Evolutionary conservation across 1,140 invertebrate species (phyloP).

Genomic region (Drosophila lowei): DNA sequence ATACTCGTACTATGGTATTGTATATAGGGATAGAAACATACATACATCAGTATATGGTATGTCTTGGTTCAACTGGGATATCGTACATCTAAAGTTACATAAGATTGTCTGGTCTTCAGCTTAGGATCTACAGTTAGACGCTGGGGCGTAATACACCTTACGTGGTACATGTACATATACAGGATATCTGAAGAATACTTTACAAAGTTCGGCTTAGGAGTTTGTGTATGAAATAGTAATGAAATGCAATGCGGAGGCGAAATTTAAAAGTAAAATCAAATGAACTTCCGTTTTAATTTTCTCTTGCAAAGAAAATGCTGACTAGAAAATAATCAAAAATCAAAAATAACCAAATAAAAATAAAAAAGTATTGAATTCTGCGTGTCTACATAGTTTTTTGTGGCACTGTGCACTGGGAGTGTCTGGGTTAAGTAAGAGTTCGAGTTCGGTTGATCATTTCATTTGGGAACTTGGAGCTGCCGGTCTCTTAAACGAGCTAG

Average conservation of each 20-base stretch:
- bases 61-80: constrained; percentile 4
- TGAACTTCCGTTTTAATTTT: constrained; percentile 58
- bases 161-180: constrained; percentile 53
- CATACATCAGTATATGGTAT: neutral
- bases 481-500: constrained; percentile 69
- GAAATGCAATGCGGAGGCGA: neutral
- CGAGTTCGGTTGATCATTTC: constrained; percentile 8
- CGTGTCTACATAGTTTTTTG: constrained; percentile 34
- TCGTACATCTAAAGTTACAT: constrained; percentile 31
- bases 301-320: constrained; percentile 70
- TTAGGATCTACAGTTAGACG: constrained; percentile 70
- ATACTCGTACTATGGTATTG: constrained; percentile 57
- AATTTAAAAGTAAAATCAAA: constrained; percentile 25
- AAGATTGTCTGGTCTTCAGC: constrained; percentile 48
- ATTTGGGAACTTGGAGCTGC: constrained; percentile 56
- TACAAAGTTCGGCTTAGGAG: constrained; percentile 69
- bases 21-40: constrained; percentile 16
- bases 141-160: constrained; percentile 46
- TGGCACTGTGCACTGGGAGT: constrained; percentile 39
- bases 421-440: no score
- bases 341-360: constrained; percentile 43
- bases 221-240: constrained; percentile 2
- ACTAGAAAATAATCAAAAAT: constrained; percentile 75
- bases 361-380: constrained; percentile 29
- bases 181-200: constrained; percentile 72